Evolutionary conservation across 2,797 vertebrate genomes (phyloP), one percentile per base, ranked within the genome.

Genomic region (Muscicapa comitata): DNA sequence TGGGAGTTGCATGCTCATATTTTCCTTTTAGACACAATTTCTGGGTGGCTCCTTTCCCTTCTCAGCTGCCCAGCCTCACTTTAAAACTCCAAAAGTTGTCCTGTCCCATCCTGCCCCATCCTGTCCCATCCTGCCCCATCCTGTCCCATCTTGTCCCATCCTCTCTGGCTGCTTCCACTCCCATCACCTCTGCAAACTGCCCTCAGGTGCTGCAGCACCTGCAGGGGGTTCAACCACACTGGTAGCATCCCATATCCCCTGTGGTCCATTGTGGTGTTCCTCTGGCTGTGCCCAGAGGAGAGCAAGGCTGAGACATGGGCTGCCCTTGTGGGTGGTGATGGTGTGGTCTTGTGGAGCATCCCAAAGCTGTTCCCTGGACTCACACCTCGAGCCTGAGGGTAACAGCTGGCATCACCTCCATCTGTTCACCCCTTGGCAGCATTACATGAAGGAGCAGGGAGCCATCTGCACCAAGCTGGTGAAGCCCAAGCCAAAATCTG

Each of bases 401-500:
- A 6, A 50, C 45, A 74, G 28, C 21, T 33, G 55, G 35, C 38
- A 67, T 19, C 4, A 7, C 9, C 28, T 71, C 26, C 8, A 0
- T 50, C 63, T 67, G 38, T 86, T 70, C 50, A 5, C 59, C 35
- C 48, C 48, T 82, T 40, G 96, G 38, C 96, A 99, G 99, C 98
- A 98, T 94, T 99, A 99, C 88, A 99, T 97, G 48, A 98, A 97
- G 90, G 98, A 98, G 93, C 98, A 98, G 94, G 99, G 98, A 33
- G 98, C 98, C 37, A 98, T 99, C 42, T 98, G 98, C 50, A 99
- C 98, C 6, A 98, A 97, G 58, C 98, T 99, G 18, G 94, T 97
- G 88, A 99, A 98, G 77, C 99, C 99, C 67, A 99, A 98, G 97
- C 97, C 97, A 20, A 99, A 99, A 92, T 97, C 98, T 0, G 99